phyloP scores from a whole-genome alignment of 2,113 vertebrate species.

The Mola mola region DNA sequence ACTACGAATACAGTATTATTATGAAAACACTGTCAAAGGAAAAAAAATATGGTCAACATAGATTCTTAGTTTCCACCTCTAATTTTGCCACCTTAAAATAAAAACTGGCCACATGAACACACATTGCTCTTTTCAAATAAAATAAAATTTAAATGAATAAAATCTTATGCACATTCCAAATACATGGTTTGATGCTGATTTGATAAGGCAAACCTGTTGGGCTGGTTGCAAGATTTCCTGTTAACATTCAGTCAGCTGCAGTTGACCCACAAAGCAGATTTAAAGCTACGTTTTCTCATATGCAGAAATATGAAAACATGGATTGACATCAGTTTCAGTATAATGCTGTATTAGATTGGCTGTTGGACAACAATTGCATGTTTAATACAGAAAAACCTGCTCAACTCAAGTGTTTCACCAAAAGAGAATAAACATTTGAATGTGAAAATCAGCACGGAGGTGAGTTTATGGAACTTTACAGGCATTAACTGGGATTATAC shows the following conservation, averaged over 20 bases:
- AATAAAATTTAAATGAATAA: background rate
- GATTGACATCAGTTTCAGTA: conserved; percentile 15
- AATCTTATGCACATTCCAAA: no score
- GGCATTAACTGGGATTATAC: conserved; percentile 44
- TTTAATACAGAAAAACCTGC: conserved; percentile 11
- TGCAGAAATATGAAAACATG: background rate
- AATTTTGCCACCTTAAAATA: conserved; percentile 14
- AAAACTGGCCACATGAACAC: conserved; percentile 14
- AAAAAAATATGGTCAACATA: conserved; percentile 2
- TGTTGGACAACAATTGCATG: background rate
- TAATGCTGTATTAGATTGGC: conserved; percentile 2
- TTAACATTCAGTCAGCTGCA: conserved; percentile 31
- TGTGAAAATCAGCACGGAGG: conserved; percentile 29
- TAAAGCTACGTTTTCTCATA: background rate
- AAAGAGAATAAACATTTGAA: conserved; percentile 18
- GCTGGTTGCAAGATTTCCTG: conserved; percentile 27
- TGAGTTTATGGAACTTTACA: conserved; percentile 39
- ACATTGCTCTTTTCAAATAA: conserved; percentile 13
- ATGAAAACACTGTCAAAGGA: conserved; percentile 5
- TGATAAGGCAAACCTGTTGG: conserved; percentile 26
- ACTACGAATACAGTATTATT: conserved; percentile 13
- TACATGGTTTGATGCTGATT: background rate
- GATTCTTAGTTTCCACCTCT: background rate
- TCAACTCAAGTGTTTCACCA: background rate
- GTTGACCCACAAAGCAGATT: conserved; percentile 10